A percentile compares a stretch with the other conserved stretches of the same genome.
Evolutionary conservation across 2,797 vertebrate genomes (phyloP).

Genomic region (Poeciliopsis turneri): DNA sequence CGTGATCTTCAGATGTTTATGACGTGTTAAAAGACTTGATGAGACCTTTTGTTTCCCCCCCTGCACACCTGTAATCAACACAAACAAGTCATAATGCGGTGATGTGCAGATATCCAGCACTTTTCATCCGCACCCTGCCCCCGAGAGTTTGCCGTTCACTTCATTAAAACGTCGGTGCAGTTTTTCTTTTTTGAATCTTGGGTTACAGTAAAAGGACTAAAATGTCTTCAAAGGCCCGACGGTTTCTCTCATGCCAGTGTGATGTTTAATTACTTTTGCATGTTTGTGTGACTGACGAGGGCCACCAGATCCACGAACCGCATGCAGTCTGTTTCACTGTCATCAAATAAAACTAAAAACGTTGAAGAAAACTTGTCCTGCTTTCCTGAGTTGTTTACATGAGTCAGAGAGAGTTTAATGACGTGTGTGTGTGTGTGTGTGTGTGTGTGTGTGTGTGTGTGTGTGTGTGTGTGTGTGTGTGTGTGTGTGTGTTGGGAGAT

Average conservation of each 20-base stretch:
- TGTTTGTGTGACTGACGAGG: slow-evolving; percentile 21
- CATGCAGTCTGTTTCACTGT: slow-evolving; percentile 1
- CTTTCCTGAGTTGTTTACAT: slow-evolving; percentile 6
- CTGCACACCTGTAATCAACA: neutral
- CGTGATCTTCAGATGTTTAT: slow-evolving; percentile 48
- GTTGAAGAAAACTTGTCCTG: neutral
- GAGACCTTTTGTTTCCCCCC: neutral
- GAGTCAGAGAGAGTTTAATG: slow-evolving; percentile 16
- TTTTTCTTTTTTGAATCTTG: slow-evolving; percentile 18
- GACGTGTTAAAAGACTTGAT: slow-evolving; percentile 44
- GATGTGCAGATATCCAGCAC: slow-evolving; percentile 23
- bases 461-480: neutral
- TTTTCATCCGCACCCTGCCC: neutral
- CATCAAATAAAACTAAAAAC: slow-evolving; percentile 25
- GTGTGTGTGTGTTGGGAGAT: slow-evolving; percentile 14
- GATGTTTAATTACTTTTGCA: slow-evolving; percentile 4
- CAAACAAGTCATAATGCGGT: neutral
- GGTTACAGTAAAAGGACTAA: slow-evolving; percentile 38
- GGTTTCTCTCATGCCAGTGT: slow-evolving; percentile 26
- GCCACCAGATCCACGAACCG: slow-evolving; percentile 27
- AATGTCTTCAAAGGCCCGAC: slow-evolving; percentile 46
- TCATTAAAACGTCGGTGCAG: slow-evolving; percentile 23
- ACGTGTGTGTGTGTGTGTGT: slow-evolving; percentile 15
- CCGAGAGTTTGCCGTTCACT: slow-evolving; percentile 8
- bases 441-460: slow-evolving; percentile 4